Evolutionary conservation across 2,888 invertebrate species (phyloP).

Genomic region (Halictus quadricinctus): DNA sequence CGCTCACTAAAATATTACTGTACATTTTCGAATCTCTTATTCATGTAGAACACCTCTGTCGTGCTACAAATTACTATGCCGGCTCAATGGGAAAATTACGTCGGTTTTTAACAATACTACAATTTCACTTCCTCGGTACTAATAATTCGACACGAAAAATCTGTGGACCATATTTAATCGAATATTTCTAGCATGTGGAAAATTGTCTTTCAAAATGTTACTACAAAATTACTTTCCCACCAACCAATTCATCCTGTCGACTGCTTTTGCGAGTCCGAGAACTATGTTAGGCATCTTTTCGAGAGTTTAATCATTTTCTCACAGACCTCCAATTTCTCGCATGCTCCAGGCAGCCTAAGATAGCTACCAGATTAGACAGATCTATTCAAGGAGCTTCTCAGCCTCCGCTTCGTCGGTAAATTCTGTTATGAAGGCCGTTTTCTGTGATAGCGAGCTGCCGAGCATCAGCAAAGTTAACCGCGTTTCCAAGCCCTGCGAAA

Average conservation of each 20-base stretch:
- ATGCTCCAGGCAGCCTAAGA: not conserved
- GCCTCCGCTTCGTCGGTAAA: not conserved
- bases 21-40: not conserved
- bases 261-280: not conserved
- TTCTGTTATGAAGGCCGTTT: not conserved
- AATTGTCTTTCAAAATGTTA: too few species aligned
- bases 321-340: not conserved
- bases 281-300: not conserved
- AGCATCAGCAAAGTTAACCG: constrained; percentile 24
- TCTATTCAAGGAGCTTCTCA: not conserved
- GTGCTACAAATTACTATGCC: not conserved
- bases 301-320: not conserved
- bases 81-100: not conserved
- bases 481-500: constrained; percentile 22
- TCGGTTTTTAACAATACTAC: not conserved
- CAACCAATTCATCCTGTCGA: not conserved
- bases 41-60: not conserved
- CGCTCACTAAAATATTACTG: not conserved
- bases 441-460: not conserved
- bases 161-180: not conserved
- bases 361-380: not conserved
- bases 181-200: too few species aligned
- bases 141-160: not conserved
- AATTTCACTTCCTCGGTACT: not conserved
- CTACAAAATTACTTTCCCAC: not conserved